These are phyloP conservation scores for Aphyosemion australe DNA, from an alignment of 2,113 vertebrate genomes.

Conservation along the genomic window DNA sequence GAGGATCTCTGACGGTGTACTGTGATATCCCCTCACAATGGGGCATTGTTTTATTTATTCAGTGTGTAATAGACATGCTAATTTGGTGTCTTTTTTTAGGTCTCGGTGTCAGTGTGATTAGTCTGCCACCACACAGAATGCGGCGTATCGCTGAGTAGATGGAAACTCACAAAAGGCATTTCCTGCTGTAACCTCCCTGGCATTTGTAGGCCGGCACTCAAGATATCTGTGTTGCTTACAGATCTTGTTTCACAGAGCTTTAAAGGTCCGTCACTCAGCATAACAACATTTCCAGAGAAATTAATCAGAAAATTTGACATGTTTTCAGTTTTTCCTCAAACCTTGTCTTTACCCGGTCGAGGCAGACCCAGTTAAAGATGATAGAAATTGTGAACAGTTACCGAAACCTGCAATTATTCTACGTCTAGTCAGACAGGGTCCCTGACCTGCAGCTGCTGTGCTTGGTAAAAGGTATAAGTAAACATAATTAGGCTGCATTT, in stretches of 20 bases:
- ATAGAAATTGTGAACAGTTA: constrained; percentile 43
- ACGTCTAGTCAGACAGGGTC: constrained; percentile 36
- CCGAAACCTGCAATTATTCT: constrained; percentile 43
- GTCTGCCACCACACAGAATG: constrained; percentile 42
- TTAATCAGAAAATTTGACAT: constrained; percentile 28
- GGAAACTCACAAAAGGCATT: constrained; percentile 84
- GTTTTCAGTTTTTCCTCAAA: constrained; percentile 26
- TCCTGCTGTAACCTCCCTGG: constrained; percentile 83
- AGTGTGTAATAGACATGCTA: constrained; percentile 17
- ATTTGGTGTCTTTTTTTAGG: constrained; percentile 18
- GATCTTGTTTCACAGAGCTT: constrained; percentile 81
- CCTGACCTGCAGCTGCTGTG: constrained; percentile 45
- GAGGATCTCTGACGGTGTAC: constrained; percentile 34
- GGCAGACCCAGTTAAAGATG: constrained; percentile 27
- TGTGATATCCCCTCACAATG: constrained; percentile 30
- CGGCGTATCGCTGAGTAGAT: constrained; percentile 80
- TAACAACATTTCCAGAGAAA: constrained; percentile 58
- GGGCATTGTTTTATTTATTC: constrained; percentile 30
- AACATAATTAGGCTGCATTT: constrained; percentile 70
- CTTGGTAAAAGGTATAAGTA: constrained; percentile 61
- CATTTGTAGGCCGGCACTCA: constrained; percentile 76
- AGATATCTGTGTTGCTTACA: constrained; percentile 78
- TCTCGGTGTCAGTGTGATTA: constrained; percentile 26
- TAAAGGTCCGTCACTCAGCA: constrained; percentile 68
- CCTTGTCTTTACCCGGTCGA: constrained; percentile 26